Base-by-base conservation (phyloP, 2,113 vertebrate species). In the Aegithalos caudatus region DNA sequence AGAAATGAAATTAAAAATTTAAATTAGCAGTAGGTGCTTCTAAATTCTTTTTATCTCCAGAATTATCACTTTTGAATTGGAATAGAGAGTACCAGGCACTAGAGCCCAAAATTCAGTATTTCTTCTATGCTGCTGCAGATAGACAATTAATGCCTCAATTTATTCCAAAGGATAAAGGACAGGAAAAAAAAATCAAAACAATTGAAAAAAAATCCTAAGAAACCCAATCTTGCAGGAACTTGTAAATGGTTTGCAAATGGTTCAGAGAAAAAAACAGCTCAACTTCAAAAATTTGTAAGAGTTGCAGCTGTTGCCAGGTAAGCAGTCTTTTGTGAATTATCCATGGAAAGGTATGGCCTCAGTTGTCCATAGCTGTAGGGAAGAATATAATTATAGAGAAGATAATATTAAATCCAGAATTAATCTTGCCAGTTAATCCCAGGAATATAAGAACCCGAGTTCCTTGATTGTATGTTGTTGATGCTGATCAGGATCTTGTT, bases 121-220 rank as follows among this genome's bases (percentile, higher is more conserved):
- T 91, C 23, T 71, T 88, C 51, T 47, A 78, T 24, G 56, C 14
- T n/a, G 28, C 18, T 90, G 40, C 25, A 81, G 51, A 12, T 23
- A 44, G n/a, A 28, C 14, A 74, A 48, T 37, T 54, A 78, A 57
- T 73, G 45, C 33, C 12, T 87, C 11, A 14, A 40, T 65, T 96
- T 47, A 33, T 92, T 89, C 70, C 14, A 18, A 58, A 83, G 6
- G 31, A n/a, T 13, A 48, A 86, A 74, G 28, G 17, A 42, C 12
- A 4, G 4, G 20, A 1, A 0, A 3, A 56, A 61, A 35, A 16
- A 23, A 4, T 12, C 3, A 19, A 45, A 53, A 2, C 8, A 51
- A 9, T 16, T 37, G 14, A 37, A 37, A 35, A 64, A 48, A 50
- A 47, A 7, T 1, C 3, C 24, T 9, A 44, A 25, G 12, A 37